These are phyloP conservation scores for Dromiciops gliroides DNA, from an alignment of 2,113 vertebrate species.

Conservation along the genomic window DNA sequence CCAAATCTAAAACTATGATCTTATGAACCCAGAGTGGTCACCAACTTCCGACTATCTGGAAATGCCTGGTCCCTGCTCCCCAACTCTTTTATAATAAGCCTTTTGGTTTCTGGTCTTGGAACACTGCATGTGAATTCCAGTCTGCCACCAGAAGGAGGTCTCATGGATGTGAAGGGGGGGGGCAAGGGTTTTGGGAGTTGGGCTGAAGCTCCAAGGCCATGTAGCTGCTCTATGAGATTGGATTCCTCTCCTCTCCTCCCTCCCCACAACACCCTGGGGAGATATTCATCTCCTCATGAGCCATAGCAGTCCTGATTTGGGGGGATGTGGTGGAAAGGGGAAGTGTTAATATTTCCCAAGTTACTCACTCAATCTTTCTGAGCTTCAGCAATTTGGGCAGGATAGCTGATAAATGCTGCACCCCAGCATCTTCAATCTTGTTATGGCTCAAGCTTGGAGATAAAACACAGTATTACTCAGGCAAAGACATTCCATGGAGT, in stretches of 20 bases:
- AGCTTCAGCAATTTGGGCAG: constrained; percentile 85
- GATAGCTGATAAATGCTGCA: constrained; percentile 81
- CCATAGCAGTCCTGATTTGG: neutral
- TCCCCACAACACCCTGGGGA: neutral
- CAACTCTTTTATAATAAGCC: neutral
- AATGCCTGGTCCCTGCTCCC: neutral
- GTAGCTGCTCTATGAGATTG: neutral
- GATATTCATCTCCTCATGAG: neutral
- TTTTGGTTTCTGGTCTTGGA: neutral
- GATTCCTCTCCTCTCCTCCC: neutral
- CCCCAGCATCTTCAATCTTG: constrained; percentile 84
- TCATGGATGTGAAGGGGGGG: neutral
- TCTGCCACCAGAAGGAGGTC: neutral
- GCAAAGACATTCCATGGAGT: neutral
- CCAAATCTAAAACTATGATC: neutral
- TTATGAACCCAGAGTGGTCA: neutral
- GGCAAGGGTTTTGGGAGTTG: neutral
- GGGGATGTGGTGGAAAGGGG: neutral
- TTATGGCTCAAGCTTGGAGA: constrained; percentile 87
- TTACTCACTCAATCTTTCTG: constrained; percentile 87
- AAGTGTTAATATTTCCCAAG: neutral
- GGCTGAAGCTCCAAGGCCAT: neutral
- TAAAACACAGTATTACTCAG: constrained; percentile 16
- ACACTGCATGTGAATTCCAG: neutral
- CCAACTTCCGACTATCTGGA: neutral